Evolutionary conservation across 1,140 invertebrate genomes (phyloP).

Genomic region (Parasteatoda tepidariorum): DNA sequence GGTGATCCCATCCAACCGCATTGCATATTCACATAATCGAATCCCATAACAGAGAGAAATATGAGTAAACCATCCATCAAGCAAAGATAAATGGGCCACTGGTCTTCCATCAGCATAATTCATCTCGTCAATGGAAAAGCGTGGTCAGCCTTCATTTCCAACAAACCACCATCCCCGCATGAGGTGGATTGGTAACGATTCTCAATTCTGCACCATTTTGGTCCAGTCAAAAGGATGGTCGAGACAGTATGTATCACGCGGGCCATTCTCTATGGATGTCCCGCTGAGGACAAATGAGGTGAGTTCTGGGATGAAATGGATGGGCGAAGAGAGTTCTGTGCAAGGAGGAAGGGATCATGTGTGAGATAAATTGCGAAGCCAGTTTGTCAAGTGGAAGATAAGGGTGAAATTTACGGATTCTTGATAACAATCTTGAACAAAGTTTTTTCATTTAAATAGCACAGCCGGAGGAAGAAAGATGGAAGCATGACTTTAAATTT

Average conservation of each 20-base stretch:
- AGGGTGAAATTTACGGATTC: conserved; percentile 15
- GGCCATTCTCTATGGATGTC: background rate
- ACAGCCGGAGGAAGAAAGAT: background rate
- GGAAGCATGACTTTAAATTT: background rate
- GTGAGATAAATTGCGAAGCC: background rate
- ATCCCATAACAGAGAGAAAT: background rate
- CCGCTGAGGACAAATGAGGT: background rate
- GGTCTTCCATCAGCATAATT: background rate
- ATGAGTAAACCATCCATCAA: background rate
- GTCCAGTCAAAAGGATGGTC: background rate
- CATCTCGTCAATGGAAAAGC: background rate
- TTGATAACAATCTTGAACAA: conserved; percentile 3
- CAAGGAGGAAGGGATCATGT: background rate
- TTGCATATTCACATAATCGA: background rate
- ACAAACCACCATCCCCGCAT: background rate
- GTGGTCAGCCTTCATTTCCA: background rate
- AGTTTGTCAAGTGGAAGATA: conserved; percentile 1
- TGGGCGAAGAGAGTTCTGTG: background rate
- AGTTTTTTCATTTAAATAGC: conserved; percentile 12
- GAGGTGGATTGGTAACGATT: background rate
- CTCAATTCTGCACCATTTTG: background rate
- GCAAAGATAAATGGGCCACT: background rate
- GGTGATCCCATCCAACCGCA: no score
- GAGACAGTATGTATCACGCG: background rate
- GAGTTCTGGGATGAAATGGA: background rate